Evolutionary conservation across 2,888 invertebrate species (phyloP).

Genomic region (Dione vanillae): DNA sequence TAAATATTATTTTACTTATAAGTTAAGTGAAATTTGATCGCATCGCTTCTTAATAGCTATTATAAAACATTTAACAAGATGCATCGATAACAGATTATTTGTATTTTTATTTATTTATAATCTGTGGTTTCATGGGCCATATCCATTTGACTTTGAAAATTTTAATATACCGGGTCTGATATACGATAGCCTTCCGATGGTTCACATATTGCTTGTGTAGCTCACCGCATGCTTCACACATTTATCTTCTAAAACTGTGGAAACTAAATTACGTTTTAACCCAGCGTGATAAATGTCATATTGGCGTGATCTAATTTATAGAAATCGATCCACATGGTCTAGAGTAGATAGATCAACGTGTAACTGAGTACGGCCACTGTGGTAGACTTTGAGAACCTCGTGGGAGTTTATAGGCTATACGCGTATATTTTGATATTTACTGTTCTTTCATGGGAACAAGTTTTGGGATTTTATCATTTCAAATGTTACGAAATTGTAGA

Average conservation of each 20-base stretch:
- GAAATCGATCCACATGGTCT: conserved; percentile 51
- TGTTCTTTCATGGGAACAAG: conserved; percentile 68
- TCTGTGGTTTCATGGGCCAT: conserved; percentile 66
- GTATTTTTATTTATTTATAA: conserved; percentile 44
- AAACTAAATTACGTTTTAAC: conserved; percentile 31
- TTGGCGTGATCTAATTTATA: conserved; percentile 33
- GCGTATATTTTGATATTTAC: conserved; percentile 61
- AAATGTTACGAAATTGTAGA: conserved; percentile 27
- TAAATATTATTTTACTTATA: neutral
- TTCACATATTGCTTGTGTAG: conserved; percentile 44
- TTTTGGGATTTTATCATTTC: conserved; percentile 59
- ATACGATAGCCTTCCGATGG: conserved; percentile 61
- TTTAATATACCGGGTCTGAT: conserved; percentile 60
- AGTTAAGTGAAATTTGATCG: conserved; percentile 1
- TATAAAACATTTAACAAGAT: conserved; percentile 27
- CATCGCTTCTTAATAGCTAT: conserved; percentile 3
- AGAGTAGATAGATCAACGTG: conserved; percentile 62
- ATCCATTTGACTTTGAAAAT: conserved; percentile 62
- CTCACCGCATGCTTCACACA: conserved; percentile 45
- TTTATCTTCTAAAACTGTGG: conserved; percentile 28
- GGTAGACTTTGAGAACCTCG: conserved; percentile 65
- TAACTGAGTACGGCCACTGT: conserved; percentile 70
- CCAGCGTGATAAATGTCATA: conserved; percentile 37
- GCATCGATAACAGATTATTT: conserved; percentile 25
- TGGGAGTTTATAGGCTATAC: conserved; percentile 60